Evolutionary conservation across 2,888 invertebrate genomes (phyloP).

Genomic region (Drosophila niveifrons): DNA sequence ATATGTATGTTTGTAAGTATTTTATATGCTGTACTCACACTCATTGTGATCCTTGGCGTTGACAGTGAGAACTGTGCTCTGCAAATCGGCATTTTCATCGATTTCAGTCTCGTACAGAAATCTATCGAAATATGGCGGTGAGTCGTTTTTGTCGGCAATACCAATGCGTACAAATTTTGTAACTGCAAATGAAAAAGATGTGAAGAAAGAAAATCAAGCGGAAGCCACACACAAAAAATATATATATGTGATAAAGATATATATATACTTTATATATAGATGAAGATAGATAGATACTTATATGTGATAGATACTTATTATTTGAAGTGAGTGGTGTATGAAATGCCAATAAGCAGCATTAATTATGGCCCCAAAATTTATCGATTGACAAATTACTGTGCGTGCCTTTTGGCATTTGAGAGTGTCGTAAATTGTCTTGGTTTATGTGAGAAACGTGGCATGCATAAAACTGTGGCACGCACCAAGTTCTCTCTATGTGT

Average conservation of each 20-base stretch:
- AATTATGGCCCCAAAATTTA: slow-evolving; percentile 71
- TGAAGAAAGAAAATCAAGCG: slow-evolving; percentile 29
- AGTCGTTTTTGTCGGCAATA: slow-evolving; percentile 99
- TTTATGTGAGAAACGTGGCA: slow-evolving; percentile 74
- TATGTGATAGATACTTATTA: slow-evolving; percentile 9
- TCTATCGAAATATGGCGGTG: slow-evolving; percentile 99
- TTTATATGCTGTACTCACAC: slow-evolving; percentile 89
- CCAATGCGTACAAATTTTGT: slow-evolving; percentile 99
- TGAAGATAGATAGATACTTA: slow-evolving; percentile 4
- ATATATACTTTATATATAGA: not conserved
- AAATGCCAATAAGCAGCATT: slow-evolving; percentile 74
- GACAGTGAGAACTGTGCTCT: slow-evolving; percentile 98
- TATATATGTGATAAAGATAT: not conserved
- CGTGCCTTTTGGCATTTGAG: slow-evolving; percentile 58
- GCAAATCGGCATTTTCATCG: slow-evolving; percentile 98
- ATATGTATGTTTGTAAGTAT: slow-evolving; percentile 2
- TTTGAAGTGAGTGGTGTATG: slow-evolving; percentile 50
- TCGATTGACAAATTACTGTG: slow-evolving; percentile 78
- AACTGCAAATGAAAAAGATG: slow-evolving; percentile 88
- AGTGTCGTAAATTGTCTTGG: slow-evolving; percentile 58
- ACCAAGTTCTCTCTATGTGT: slow-evolving; percentile 5
- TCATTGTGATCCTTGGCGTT: slow-evolving; percentile 99
- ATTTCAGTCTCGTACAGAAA: slow-evolving; percentile 98
- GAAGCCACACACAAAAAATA: slow-evolving; percentile 20
- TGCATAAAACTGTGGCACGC: slow-evolving; percentile 69